Percentiles rank a stretch among this genome's conserved stretches.
These are phyloP conservation scores for Xenotilapia caudafasciata DNA, from an alignment of 2,113 vertebrate genomes.

Conservation along the genomic window DNA sequence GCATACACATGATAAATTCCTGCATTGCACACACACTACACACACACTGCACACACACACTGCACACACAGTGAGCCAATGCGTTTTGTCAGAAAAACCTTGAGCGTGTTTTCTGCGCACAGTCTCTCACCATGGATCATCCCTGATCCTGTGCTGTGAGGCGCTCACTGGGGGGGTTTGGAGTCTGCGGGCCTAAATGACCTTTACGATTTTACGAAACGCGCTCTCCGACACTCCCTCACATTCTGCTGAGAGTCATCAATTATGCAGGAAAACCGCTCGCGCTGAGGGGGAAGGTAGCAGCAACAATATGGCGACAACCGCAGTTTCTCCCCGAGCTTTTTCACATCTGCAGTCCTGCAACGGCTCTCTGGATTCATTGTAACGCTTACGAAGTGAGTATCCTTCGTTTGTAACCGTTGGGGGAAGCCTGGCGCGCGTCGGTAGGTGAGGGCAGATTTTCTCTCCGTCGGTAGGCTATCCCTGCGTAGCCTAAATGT, in stretches of 20 bases:
- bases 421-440: not conserved
- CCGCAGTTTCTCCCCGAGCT: conserved; percentile 80
- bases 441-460: not conserved
- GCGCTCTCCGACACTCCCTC: conserved; percentile 71
- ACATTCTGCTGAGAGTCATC: conserved; percentile 75
- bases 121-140: not conserved
- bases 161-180: not conserved
- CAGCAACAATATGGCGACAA: conserved; percentile 88
- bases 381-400: conserved; percentile 73
- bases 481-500: conserved; percentile 67
- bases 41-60: not conserved
- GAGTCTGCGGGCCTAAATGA: conserved; percentile 46
- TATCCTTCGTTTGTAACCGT: not conserved
- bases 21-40: not conserved
- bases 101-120: not conserved
- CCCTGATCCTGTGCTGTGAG: not conserved
- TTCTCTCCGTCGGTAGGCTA: conserved; percentile 2
- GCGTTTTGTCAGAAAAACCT: not conserved
- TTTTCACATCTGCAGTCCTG: conserved; percentile 78
- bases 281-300: conserved; percentile 70
- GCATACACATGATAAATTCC: not conserved
- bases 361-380: conserved; percentile 65
- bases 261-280: conserved; percentile 75
- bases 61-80: not conserved
- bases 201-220: conserved; percentile 48